Conservation (phyloP, 2,888 invertebrate genomes). For the Tuberolachnus salignus region DNA sequence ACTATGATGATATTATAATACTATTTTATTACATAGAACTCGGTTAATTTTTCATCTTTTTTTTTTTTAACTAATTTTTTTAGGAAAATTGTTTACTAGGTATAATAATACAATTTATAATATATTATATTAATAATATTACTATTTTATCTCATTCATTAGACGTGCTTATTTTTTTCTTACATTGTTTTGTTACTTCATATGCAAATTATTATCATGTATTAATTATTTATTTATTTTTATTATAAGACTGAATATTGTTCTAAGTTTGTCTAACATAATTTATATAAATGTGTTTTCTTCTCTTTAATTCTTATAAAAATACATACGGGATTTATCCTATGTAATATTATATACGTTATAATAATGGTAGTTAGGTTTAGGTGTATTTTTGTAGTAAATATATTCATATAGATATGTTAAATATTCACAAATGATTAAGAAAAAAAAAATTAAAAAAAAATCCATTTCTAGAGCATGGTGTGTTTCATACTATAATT, state of each 20-base stretch:
- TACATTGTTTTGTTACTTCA: constrained; percentile 55
- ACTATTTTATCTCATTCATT: constrained; percentile 55
- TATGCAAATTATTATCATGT: constrained; percentile 53
- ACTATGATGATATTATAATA: constrained; percentile 34
- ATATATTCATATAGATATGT: constrained; percentile 31
- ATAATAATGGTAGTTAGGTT: constrained; percentile 38
- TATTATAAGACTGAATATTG: constrained; percentile 56
- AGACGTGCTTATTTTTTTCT: constrained; percentile 54
- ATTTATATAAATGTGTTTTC: constrained; percentile 38
- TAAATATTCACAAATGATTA: neutral
- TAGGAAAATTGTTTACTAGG: constrained; percentile 50
- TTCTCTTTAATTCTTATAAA: constrained; percentile 34
- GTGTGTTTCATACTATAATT: constrained; percentile 31
- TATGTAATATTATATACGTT: constrained; percentile 26
- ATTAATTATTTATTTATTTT: constrained; percentile 55
- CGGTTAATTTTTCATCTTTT: constrained; percentile 43
- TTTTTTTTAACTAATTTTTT: constrained; percentile 43
- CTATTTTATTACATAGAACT: constrained; percentile 37
- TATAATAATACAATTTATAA: constrained; percentile 33
- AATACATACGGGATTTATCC: constrained; percentile 25
- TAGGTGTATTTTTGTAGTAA: constrained; percentile 25
- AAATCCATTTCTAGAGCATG: constrained; percentile 13
- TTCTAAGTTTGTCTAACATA: constrained; percentile 52
- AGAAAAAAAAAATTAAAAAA: constrained; percentile 8
- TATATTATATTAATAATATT: constrained; percentile 46